Evolutionary conservation across 2,113 vertebrate genomes (phyloP), one percentile per base, ranked within the genome.

Genomic region (Camarhynchus parvulus): DNA sequence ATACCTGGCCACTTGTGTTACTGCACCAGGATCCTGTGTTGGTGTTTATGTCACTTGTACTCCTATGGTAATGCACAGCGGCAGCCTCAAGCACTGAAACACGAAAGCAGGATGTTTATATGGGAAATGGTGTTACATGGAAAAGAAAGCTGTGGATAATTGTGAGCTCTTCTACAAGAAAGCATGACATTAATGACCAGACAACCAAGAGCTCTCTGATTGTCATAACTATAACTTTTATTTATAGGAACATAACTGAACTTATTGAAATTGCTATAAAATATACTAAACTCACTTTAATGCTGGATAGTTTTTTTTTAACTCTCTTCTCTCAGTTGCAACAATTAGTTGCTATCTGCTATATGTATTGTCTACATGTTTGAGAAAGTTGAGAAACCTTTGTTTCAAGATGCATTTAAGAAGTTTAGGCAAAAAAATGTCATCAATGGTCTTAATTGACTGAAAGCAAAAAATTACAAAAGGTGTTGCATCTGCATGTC

Each of bases 1-100:
- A 41, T 37, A 13, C 44, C 28, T 30, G 55, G 30, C 49, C 52
- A 15, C 64, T 12, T 42, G 63, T 1, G 12, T 53, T 19, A 18
- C 53, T 23, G 42, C n/a, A 23, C 11, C 86, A 49, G 78, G 66
- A 25, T 23, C 37, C 19, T 30, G 11, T 47, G 41, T 12, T 31
- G 46, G 13, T 35, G 49, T 41, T n/a, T 22, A 14, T 42, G 1
- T 19, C 19, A 37, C 56, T 67, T 0, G 0, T 31, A 4, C 11
- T 50, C 19, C 23, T 50, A 1, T 0, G 0, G 15, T 13, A 53
- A 72, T 4, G 52, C 31, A 13, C 25, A 22, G 28, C 1, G 58
- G 52, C 52, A 61, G 22, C 42, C n/a, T 66, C 1, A 3, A 37
- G 53, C 25, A 16, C 24, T 13, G n/a, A 64, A 79, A 18, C 33